Conservation (phyloP, 2,888 invertebrate species). For the Parnassius apollo region DNA sequence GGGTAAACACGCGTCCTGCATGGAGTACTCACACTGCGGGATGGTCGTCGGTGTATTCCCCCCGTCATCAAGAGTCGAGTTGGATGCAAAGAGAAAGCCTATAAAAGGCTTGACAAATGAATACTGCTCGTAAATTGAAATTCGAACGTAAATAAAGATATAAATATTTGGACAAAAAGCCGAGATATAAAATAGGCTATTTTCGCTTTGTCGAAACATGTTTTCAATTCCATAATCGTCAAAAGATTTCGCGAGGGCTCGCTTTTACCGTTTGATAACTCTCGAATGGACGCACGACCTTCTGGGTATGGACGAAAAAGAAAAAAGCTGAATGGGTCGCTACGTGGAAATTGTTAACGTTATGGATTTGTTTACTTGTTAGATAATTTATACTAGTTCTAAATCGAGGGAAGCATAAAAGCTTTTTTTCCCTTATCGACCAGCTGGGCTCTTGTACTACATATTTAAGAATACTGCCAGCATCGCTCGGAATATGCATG, state of each 20-base stretch:
- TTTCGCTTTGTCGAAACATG: conserved; percentile 19
- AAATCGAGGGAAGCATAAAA: neutral
- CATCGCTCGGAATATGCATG: neutral
- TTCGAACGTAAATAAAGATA: conserved; percentile 11
- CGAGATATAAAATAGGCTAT: conserved; percentile 17
- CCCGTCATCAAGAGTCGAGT: too few relatives aligned
- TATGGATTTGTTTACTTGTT: conserved; percentile 9
- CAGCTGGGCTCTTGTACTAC: neutral
- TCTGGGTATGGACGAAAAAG: conserved; percentile 17
- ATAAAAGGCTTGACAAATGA: neutral
- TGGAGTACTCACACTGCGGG: too few relatives aligned
- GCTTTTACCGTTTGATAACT: conserved; percentile 14
- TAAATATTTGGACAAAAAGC: conserved; percentile 13
- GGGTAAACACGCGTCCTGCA: too few relatives aligned
- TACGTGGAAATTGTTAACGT: conserved; percentile 18
- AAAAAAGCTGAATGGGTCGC: conserved; percentile 20
- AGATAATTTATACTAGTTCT: conserved; percentile 2
- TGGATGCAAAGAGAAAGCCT: too few relatives aligned
- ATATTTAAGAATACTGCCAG: neutral
- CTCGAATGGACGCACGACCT: conserved; percentile 22
- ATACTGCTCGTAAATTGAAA: conserved; percentile 6
- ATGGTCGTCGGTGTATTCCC: too few relatives aligned
- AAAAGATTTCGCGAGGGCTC: conserved; percentile 25
- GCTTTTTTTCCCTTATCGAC: neutral
- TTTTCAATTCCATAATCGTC: conserved; percentile 23